Conservation (phyloP, 2,888 invertebrate genomes). For the Endomychus coccineus region DNA sequence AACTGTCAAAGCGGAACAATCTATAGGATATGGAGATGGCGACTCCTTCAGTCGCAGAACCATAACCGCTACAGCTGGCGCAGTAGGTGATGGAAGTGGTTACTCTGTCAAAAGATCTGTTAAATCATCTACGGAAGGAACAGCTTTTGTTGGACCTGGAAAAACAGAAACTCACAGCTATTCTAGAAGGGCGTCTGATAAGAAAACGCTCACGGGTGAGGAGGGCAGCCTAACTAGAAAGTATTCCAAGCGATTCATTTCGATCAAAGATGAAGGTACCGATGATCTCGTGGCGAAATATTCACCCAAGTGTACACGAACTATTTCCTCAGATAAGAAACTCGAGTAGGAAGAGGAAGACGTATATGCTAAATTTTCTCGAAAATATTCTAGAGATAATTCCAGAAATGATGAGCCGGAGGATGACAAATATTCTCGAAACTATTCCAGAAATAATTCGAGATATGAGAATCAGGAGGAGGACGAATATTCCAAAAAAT, state of each 20-base stretch:
- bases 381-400: conserved; percentile 21
- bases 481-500: conserved; percentile 21
- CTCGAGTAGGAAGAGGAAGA: conserved; percentile 20
- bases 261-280: conserved; percentile 15
- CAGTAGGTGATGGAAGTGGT: conserved; percentile 33
- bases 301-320: conserved; percentile 32
- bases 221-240: conserved; percentile 14
- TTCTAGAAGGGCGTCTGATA: background rate
- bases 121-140: conserved; percentile 28
- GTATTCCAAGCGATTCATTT: conserved; percentile 10
- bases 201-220: conserved; percentile 10
- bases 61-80: conserved; percentile 27
- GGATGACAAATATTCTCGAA: conserved; percentile 13
- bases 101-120: conserved; percentile 30
- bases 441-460: conserved; percentile 31
- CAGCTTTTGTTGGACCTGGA: background rate
- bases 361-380: conserved; percentile 14
- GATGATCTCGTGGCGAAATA: conserved; percentile 5
- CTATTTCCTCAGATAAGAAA: conserved; percentile 27
- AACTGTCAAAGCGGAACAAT: conserved; percentile 22
- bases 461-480: conserved; percentile 22
- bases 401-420: conserved; percentile 9
- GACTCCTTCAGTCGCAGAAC: conserved; percentile 31
- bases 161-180: conserved; percentile 2
- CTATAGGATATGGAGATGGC: conserved; percentile 29